Base-by-base conservation (phyloP, 2,113 vertebrate genomes). In the Notarius lentiginosus region DNA sequence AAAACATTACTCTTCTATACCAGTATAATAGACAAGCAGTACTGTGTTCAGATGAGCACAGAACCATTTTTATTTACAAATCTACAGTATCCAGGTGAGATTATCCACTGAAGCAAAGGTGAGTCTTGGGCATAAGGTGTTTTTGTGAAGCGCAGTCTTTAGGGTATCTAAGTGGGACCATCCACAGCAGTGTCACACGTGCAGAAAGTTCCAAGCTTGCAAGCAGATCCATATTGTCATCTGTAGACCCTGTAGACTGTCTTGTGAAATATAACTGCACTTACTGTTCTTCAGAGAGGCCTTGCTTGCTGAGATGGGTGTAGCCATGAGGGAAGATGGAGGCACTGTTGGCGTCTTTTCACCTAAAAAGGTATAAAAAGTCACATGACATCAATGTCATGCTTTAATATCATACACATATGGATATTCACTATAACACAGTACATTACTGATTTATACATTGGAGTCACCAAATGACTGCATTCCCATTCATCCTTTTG, bases 261-360 rank as follows among this genome's bases (percentile, higher is more conserved):
- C 2, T 55, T 65, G 41, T 70, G 11, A 49, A 7, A 66, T 15
- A 65, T 66, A 75, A 6, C n/a, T 60, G 6, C 10, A 24, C 27
- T 63, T 83, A 83, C 88, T 86, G 73, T 91, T 92, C 88, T 90
- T 66, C 95, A 99, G 98, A 94, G 98, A 99, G 92, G 98, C 98
- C 0, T 92, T 99, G 92, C 95, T 99, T 89, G 98, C 98, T 0
- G 98, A 99, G 94, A 99, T 99, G 98, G 98, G 98, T 0, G 98
- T 99, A 66, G 98, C 98, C 90, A 99, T 99, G 96, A 94, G 98
- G 82, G 98, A 99, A 90, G 98, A 99, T 0, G 98, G 98, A 1
- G 98, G 98, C 55, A 99, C 98, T 0, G 90, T 99, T 83, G 98
- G 98, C 0, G 98, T 99, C 14, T 99, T 99, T 90, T 99, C 98